Evolutionary conservation across 2,888 invertebrate genomes (phyloP), one percentile per base, ranked within the genome.

Genomic region (Rhopalosiphum nymphaeae): DNA sequence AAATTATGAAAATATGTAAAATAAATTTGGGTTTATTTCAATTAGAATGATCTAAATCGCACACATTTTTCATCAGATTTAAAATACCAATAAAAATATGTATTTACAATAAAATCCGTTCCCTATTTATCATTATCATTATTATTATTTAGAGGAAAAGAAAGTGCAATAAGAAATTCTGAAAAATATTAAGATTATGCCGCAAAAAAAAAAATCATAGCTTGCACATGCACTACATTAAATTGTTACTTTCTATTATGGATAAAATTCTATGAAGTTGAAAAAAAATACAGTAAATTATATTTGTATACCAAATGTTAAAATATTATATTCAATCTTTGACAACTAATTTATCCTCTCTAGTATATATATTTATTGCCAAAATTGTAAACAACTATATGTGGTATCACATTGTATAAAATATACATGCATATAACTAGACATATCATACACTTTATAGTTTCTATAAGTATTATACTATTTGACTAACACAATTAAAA

Each of bases 281-380:
- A 3, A 67, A 36, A 61, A 61, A 67, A n/a, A 67, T 67, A n/a
- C n/a, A 67, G 13, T n/a, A 13, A 36, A 67, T 67, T 7, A 36
- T 36, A n/a, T 36, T 16, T 67, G 36, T 67, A 67, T 2, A 7
- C 36, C 1, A 67, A 1, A 1, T 67, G 7, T 36, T 36, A 36
- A 61, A 93, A 57, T n/a, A 36, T 91, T 84, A 21, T 91, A 94
- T 49, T 89, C 67, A 61, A 91, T 56, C 25, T 94, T 26, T 94
- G 56, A 57, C 89, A 91, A 46, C 11, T 93, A 16, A 44, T 61
- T 53, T 94, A 67, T 56, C 94, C 94, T 29, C 94, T 57, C 44
- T 92, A 88, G 61, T 95, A 94, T 29, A 86, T 94, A 44, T 95
- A 95, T 29, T 87, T 57, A 49, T 94, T 91, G 61, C 89, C 84